Base-by-base conservation (phyloP, 2,888 invertebrate genomes). In the Xestia xanthographa region DNA sequence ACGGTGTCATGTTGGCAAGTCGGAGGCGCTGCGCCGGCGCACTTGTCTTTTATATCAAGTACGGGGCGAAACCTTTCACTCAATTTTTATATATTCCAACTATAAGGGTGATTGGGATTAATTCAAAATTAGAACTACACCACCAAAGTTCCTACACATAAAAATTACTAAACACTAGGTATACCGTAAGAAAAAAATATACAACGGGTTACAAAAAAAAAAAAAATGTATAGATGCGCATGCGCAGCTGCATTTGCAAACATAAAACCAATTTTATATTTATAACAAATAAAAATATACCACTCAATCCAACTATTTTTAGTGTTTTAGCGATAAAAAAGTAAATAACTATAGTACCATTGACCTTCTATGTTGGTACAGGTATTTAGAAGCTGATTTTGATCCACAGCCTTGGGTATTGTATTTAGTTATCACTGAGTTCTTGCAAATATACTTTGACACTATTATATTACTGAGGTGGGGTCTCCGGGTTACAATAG, bases 31-130 rank as follows among this genome's bases (percentile, higher is more conserved):
- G 92, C 92, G 95, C 94, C 79, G 69, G 93, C 91, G 95, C 92
- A 75, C 74, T 84, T 86, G 85, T 88, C 94, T 96, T 96, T 90
- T 96, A 96, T 96, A 96, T 90, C 88, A 83, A 73, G 77, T 68
- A 87, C 89, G 87, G 93, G 93, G 94, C 86, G 90, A 89, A 88
- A 89, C 96, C 96, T 96, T 96, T 96, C 96, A 96, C 96, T 93
- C 86, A 77, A 86, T 90, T 82, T 86, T 77, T 75, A 67, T 53
- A 75, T 88, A 87, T 88, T 89, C 87, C 79, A 74, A 77, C 82
- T 83, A 82, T 90, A 92, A 93, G 95, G 94, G 89, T 93, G 92
- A 82, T 90, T 80, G 43, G 66, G 56, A 53, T 48, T n/a, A 50
- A 66, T 72, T 65, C 58, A 50, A 65, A 58, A 56, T 62, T 14